These are phyloP conservation scores for Eristalis arbustorum DNA, from an alignment of 2,888 invertebrate species.

Conservation along the genomic window DNA sequence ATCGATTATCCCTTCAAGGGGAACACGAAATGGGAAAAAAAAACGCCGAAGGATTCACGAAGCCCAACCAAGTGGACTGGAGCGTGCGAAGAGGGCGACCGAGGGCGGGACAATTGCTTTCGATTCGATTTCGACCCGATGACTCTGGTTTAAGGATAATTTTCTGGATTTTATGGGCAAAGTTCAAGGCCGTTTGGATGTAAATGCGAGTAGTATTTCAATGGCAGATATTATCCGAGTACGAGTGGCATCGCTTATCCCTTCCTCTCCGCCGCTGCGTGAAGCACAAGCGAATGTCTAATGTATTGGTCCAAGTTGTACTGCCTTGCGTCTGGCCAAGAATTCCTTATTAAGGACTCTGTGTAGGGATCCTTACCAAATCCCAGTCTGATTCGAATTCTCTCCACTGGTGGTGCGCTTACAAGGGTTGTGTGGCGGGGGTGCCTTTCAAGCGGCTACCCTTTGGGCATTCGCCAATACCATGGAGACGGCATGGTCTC, in stretches of 20 bases:
- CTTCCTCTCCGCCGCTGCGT: constrained; percentile 9
- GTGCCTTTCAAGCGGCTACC: constrained; percentile 36
- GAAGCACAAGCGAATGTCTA: constrained; percentile 24
- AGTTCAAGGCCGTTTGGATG: constrained; percentile 53
- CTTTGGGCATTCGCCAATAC: constrained; percentile 27
- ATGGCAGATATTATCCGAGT: constrained; percentile 23
- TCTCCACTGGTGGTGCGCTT: constrained; percentile 20
- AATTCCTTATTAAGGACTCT: constrained; percentile 36
- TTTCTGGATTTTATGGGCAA: constrained; percentile 43
- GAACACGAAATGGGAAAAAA: background rate
- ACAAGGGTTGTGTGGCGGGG: constrained; percentile 43
- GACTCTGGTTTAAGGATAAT: constrained; percentile 44
- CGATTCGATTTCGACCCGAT: constrained; percentile 47
- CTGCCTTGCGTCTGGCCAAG: constrained; percentile 15
- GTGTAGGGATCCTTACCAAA: background rate
- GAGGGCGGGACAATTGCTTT: constrained; percentile 22
- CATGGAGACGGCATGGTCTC: constrained; percentile 38
- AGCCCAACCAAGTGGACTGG: background rate
- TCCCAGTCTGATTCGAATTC: background rate
- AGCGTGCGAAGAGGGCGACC: background rate
- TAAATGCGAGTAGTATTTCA: constrained; percentile 40
- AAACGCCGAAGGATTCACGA: background rate
- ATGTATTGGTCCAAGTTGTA: background rate
- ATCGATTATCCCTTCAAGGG: constrained; percentile 24
- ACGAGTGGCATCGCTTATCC: constrained; percentile 13